Conservation (phyloP, 2,888 invertebrate genomes). For the Pammene fasciana region DNA sequence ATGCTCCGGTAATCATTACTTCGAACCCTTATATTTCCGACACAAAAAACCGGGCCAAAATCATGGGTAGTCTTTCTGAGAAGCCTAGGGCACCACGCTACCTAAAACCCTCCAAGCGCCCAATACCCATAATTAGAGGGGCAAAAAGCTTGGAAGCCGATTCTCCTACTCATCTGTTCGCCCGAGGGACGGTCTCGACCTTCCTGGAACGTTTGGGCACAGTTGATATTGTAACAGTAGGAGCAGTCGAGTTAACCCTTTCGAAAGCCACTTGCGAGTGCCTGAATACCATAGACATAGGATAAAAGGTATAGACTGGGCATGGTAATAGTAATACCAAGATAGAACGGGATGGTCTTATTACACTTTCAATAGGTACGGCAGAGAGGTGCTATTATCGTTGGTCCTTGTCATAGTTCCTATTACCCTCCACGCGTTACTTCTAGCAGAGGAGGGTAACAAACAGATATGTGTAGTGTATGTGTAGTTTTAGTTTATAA, state of each 20-base stretch:
- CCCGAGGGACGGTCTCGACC: conserved; percentile 28
- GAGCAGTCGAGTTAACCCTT: not conserved
- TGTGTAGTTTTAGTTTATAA: too few relatives aligned
- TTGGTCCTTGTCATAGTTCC: too few relatives aligned
- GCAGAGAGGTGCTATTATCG: too few relatives aligned
- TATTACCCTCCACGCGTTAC: too few relatives aligned
- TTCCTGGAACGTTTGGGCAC: conserved; percentile 33
- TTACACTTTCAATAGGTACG: too few relatives aligned
- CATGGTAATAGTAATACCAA: too few relatives aligned
- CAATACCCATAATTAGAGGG: conserved; percentile 34
- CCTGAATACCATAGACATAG: too few relatives aligned
- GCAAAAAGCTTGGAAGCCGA: conserved; percentile 41
- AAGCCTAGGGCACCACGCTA: conserved; percentile 30
- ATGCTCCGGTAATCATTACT: not conserved
- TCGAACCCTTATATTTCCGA: conserved; percentile 4
- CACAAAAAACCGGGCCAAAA: not conserved
- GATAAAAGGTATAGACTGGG: too few relatives aligned
- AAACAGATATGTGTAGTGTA: too few relatives aligned
- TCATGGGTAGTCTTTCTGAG: conserved; percentile 13
- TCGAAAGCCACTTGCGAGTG: too few relatives aligned
- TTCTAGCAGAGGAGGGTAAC: too few relatives aligned
- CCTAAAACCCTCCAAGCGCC: conserved; percentile 26
- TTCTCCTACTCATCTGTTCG: conserved; percentile 38
- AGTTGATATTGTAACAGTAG: conserved; percentile 21
- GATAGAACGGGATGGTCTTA: too few relatives aligned